Percentiles rank a stretch among this genome's conserved stretches.
Conservation (phyloP, 2,888 invertebrate genomes). For the Sarcophaga variegata region DNA sequence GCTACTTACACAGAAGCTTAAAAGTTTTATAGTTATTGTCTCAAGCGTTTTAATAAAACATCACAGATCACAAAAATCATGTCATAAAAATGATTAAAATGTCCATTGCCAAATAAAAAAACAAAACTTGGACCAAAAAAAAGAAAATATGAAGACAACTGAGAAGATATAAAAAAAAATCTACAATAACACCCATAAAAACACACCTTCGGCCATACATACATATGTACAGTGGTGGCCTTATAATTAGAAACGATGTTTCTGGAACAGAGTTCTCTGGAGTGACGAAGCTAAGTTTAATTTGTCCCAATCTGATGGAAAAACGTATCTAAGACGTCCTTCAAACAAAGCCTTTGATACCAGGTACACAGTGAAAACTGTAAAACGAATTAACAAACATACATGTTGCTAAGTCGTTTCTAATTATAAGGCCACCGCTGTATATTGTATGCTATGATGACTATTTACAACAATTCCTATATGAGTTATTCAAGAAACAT, state of each 20-base stretch:
- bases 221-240: neutral
- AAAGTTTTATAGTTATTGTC: constrained; percentile 4
- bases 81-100: constrained; percentile 64
- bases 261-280: no score
- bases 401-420: no score
- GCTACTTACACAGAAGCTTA: constrained; percentile 59
- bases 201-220: constrained; percentile 51
- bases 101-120: constrained; percentile 56
- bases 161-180: constrained; percentile 33
- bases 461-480: constrained; percentile 35
- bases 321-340: no score
- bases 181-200: constrained; percentile 66
- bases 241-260: no score
- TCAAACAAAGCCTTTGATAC: no score
- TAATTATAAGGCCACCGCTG: no score
- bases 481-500: constrained; percentile 51
- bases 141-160: neutral
- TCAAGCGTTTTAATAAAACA: constrained; percentile 4
- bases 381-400: no score
- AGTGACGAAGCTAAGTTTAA: no score
- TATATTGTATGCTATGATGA: constrained; percentile 43
- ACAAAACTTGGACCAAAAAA: neutral
- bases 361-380: no score
- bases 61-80: constrained; percentile 2
- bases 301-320: no score